Base-by-base conservation (phyloP, 2,888 invertebrate genomes). In the Agrochola lychnidis region DNA sequence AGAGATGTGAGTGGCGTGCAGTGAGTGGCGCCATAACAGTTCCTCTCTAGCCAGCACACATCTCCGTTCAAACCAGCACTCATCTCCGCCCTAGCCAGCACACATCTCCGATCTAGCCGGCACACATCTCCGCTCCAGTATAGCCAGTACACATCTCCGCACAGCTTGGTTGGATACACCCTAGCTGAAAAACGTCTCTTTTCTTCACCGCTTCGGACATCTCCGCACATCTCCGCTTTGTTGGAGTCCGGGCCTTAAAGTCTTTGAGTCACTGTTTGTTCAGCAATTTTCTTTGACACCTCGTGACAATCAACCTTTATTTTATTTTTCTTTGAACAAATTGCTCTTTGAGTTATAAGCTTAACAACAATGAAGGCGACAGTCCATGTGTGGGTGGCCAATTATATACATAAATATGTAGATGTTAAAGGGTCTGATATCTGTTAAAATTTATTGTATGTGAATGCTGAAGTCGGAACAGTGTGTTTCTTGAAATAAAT, bases 401-500 rank as follows among this genome's bases (percentile, higher is more conserved):
- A 53, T 36, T 36, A 36, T 19, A 53, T 53, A 67, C 48, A 48
- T 48, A 3, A 16, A 51, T 36, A 36, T 2, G 10, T 12, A 62
- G 14, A 70, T 22, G 2, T 22, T 63, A 40, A 70, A 70, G 61
- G 62, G 36, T 16, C 4, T 40, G 22, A 45, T 14, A 25, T 36
- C 61, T 64, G 62, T 48, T 14, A 4, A 63, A 72, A 77, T 84
- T 40, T 76, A 84, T 78, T 66, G 36, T 36, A 67, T 25, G 16
- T 36, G 62, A 62, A 59, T 70, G 71, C 45, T 71, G 63, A 73
- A 53, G 76, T 73, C 68, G 45, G 40, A 70, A 76, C 75, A 75
- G 6, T 7, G 40, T 68, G 71, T 63, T 73, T 68, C 36, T 72
- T 57, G 4, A 64, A 70, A 84, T 82, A 82, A 78, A 82, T 76